Percentiles rank a stretch among this genome's conserved stretches.
These are phyloP conservation scores for Poecile atricapillus DNA, from an alignment of 2,113 vertebrate genomes.

Conservation along the genomic window DNA sequence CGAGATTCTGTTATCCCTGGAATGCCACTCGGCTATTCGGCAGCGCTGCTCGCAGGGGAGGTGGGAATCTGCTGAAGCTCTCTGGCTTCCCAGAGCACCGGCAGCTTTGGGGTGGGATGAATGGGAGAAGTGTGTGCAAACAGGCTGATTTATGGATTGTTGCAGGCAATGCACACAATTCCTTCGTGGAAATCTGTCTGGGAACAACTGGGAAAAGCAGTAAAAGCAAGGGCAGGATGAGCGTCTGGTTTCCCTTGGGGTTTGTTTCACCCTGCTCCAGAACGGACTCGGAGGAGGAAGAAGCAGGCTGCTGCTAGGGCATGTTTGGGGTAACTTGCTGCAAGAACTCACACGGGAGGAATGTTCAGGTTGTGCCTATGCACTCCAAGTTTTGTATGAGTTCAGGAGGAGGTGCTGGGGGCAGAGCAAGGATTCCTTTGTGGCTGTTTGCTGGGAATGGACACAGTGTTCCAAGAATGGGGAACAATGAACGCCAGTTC, in stretches of 20 bases:
- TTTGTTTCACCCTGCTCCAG: not conserved
- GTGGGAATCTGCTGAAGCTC: not conserved
- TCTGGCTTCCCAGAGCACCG: fast-evolving
- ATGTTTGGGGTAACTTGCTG: not conserved
- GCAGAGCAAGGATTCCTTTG: not conserved
- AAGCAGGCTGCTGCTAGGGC: not conserved
- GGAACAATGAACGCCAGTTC: not conserved
- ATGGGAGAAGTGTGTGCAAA: not conserved
- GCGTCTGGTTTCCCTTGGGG: not conserved
- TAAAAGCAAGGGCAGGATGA: not conserved
- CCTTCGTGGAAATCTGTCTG: not conserved
- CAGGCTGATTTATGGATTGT: fast-evolving
- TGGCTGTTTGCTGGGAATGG: not conserved
- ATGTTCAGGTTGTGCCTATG: not conserved
- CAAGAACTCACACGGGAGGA: fast-evolving
- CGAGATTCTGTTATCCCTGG: not conserved
- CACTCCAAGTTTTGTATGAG: fast-evolving
- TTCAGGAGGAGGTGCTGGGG: not conserved
- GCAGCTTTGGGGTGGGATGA: not conserved
- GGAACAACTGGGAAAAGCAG: not conserved
- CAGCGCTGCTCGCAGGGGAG: fast-evolving
- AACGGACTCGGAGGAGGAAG: not conserved
- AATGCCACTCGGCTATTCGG: fast-evolving
- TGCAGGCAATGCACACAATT: not conserved
- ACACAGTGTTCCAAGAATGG: not conserved